Evolutionary conservation across 2,797 vertebrate species (phyloP), one percentile per base, ranked within the genome.

Genomic region (Aulostomus chinensis): DNA sequence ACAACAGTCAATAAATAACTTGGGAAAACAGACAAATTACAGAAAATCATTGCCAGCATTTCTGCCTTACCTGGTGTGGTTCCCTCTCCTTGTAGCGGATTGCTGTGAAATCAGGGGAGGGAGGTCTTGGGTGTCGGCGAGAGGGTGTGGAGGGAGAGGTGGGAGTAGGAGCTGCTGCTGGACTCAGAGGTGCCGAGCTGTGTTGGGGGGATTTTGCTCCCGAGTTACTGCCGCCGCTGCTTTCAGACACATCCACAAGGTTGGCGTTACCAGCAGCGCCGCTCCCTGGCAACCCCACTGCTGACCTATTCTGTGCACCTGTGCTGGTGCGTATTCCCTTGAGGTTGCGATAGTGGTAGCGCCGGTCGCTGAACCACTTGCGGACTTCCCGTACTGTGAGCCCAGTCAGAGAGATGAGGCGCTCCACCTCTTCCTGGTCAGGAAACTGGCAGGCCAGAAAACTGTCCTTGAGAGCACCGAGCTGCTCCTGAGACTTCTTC

Each of bases 341-440:
- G 9, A 90, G 83, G 10, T 98, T 98, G 61, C 95, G 91, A 61
- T 92, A 97, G 77, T 99, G 96, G 88, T 99, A 99, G 21, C 97
- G 90, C 15, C 95, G 91, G 58, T 99, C 96, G 0, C 97, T 99
- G 86, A 99, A 99, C 97, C 97, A 99, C 66, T 99, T 99, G 15
- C 97, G 93, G 9, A 99, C 95, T 67, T 99, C 96, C 38, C 95
- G 93, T 14, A 94, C 94, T 0, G 92, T 91, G 32, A 99, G 91
- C 14, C 95, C 94, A 0, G 96, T 99, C 56, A 96, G 86, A 59
- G 91, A 79, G n/a, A 94, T 93, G 68, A 99, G 93, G 29, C 94
- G 90, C 34, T 96, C 95, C 0, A 99, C 95, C 80, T 99, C 97
- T 0, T 93, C 92, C 75, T 95, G 96, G 49, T 93, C 93, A 0